Base-by-base conservation (phyloP, 2,113 vertebrate species). In the Oryzias celebensis region DNA sequence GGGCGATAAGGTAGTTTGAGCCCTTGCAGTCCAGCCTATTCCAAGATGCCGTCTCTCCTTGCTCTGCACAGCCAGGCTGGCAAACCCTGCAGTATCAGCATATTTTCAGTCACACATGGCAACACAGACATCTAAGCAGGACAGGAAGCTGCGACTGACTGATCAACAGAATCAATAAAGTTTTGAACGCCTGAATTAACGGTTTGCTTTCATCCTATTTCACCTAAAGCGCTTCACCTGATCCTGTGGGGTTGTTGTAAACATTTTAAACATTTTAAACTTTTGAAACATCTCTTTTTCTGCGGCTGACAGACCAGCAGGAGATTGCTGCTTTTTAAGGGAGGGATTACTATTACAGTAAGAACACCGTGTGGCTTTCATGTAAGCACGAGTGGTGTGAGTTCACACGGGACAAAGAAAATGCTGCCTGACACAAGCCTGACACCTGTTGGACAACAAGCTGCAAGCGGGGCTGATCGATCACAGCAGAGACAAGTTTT, bases 381-480 rank as follows among this genome's bases (percentile, higher is more conserved):
- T 75, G 69, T 57, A 49, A 55, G 52, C 79, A 75, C 57, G 76
- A 82, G 86, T 88, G 89, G 88, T 86, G 85, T 56, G 52, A 41
- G 64, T 71, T 75, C 76, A 81, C 68, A 52, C 60, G 55, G 20
- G 49, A 56, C 4, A 49, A 50, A 51, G 17, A 46, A 65, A 52
- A 22, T 2, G 52, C 15, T 45, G 58, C 71, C 43, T 31, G 79
- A 82, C 47, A 17, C 78, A 26, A 86, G 74, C 64, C 81, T 85
- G 87, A 83, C 90, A 87, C 84, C 89, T 90, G 80, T 83, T 90
- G 90, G 89, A 74, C 56, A 75, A 62, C 62, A 70, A 52, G 56
- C 42, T 8, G 4, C 1, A 14, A 17, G 0, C 47, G 50, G 58
- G 58, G 46, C 44, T 55, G 24, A 43, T 1, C 8, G 7, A 36